These are phyloP conservation scores for Bergia sp. DNA, from an alignment of 92 coral and sea anemone species.

Conservation along the genomic window DNA sequence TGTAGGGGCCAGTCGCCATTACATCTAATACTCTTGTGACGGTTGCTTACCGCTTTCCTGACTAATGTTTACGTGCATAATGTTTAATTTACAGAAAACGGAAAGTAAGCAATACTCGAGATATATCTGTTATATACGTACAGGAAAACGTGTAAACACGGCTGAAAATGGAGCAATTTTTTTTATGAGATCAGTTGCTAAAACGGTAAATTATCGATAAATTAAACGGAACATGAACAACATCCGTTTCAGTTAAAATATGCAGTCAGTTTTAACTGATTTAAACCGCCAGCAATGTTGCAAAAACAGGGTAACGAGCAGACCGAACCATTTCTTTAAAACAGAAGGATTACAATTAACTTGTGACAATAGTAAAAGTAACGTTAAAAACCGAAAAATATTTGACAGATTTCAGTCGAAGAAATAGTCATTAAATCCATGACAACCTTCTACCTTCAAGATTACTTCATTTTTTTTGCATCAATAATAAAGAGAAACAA, in stretches of 20 bases:
- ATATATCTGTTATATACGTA: not conserved
- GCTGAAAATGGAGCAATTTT: not conserved
- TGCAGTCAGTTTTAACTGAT: not conserved
- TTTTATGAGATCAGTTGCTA: not conserved
- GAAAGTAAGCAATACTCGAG: not conserved
- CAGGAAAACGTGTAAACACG: not conserved
- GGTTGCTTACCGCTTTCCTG: not conserved
- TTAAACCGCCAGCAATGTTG: no score
- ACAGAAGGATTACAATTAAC: no score
- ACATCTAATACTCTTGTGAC: not conserved
- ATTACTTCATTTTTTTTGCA: not conserved
- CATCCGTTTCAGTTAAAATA: not conserved
- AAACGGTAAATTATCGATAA: not conserved
- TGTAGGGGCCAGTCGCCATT: not conserved
- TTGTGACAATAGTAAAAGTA: not conserved
- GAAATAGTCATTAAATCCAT: not conserved
- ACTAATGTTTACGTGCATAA: not conserved
- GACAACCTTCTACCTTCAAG: not conserved
- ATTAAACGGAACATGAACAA: not conserved
- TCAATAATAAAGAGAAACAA: no score
- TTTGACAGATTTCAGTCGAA: not conserved
- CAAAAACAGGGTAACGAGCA: no score
- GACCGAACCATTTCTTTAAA: not conserved
- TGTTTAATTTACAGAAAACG: not conserved
- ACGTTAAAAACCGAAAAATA: no score